Evolutionary conservation across 2,888 invertebrate genomes (phyloP).

Genomic region (Coelopa pilipes): DNA sequence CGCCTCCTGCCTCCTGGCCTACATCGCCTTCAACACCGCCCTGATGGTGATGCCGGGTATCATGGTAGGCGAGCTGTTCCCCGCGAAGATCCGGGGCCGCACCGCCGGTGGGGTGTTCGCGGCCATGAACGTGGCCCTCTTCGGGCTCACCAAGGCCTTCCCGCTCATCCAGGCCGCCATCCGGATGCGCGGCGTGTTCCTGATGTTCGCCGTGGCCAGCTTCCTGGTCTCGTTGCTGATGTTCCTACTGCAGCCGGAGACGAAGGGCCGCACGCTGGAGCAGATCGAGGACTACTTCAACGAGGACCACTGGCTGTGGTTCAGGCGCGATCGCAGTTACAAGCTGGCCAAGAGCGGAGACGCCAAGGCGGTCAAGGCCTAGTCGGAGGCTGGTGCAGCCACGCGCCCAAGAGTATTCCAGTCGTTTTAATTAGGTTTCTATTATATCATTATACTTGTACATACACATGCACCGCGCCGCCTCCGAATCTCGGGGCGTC

Average conservation of each 20-base stretch:
- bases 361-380: background rate
- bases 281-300: conserved; percentile 84
- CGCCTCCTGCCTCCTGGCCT: conserved; percentile 70
- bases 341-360: conserved; percentile 42
- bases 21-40: conserved; percentile 80
- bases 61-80: conserved; percentile 80
- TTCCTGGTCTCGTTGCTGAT: conserved; percentile 74
- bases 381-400: no score
- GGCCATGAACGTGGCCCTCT: conserved; percentile 76
- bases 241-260: conserved; percentile 78
- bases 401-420: no score
- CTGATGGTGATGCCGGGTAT: conserved; percentile 80
- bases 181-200: conserved; percentile 77
- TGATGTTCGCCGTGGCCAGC: conserved; percentile 76
- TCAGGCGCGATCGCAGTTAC: conserved; percentile 57
- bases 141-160: conserved; percentile 77
- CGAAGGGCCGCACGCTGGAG: conserved; percentile 76
- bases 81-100: conserved; percentile 78
- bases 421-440: no score
- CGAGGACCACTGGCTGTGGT: conserved; percentile 74
- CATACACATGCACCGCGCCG: no score
- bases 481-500: no score
- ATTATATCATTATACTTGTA: no score
- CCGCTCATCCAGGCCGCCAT: conserved; percentile 72
- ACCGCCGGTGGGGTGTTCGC: conserved; percentile 81